Conservation (phyloP, 2,797 vertebrate species). For the Sciurus carolinensis region DNA sequence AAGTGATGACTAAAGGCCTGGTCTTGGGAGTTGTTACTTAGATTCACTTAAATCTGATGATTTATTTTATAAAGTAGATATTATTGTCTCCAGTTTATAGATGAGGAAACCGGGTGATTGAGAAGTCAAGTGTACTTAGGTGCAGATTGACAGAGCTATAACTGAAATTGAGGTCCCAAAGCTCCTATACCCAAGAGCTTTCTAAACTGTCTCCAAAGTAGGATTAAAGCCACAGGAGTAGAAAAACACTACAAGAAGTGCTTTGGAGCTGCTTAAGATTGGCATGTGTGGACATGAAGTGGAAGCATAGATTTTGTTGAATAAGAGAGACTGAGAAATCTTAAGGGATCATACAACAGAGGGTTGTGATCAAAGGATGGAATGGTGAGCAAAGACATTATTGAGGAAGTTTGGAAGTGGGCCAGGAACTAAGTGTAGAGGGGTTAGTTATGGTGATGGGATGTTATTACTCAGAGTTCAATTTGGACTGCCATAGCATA, state of each 20-base stretch:
- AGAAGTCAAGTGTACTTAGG: background rate
- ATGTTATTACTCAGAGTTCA: background rate
- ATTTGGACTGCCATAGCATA: background rate
- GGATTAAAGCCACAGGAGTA: background rate
- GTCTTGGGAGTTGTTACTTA: background rate
- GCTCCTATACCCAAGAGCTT: background rate
- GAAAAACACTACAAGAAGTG: background rate
- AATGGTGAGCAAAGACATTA: background rate
- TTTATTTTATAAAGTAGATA: background rate
- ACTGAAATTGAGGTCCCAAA: background rate
- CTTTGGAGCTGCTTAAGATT: background rate
- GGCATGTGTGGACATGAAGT: background rate
- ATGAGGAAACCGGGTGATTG: background rate
- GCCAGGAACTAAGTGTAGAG: background rate
- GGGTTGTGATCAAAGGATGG: background rate
- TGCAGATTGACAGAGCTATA: background rate
- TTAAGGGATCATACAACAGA: conserved; percentile 1
- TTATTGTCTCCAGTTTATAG: background rate
- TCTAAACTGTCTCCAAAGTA: background rate
- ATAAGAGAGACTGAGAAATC: background rate
- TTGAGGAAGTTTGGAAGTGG: background rate
- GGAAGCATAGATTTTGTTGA: no score
- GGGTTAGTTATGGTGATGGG: background rate
- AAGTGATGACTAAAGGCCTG: background rate
- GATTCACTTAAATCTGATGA: conserved; percentile 16